Percentiles rank a stretch among this genome's conserved stretches.
These are phyloP conservation scores for Acanthis flammea DNA, from an alignment of 2,797 vertebrate species.

Conservation along the genomic window DNA sequence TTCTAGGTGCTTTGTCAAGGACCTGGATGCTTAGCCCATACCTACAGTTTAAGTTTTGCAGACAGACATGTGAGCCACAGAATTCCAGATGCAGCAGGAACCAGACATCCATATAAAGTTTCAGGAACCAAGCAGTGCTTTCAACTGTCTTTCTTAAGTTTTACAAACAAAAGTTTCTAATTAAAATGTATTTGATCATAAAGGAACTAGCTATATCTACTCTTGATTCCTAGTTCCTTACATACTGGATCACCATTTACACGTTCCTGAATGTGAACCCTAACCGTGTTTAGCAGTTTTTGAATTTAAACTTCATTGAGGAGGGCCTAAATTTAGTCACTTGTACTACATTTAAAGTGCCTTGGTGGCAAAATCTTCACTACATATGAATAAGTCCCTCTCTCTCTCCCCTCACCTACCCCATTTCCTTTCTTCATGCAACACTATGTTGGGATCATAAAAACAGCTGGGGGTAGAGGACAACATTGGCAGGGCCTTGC, in stretches of 20 bases:
- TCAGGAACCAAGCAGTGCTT: neutral
- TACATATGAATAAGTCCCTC: neutral
- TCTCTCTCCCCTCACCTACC: rapidly evolving
- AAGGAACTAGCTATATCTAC: neutral
- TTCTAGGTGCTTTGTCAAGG: neutral
- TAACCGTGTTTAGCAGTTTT: neutral
- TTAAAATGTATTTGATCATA: neutral
- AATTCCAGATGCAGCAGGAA: neutral
- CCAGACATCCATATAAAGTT: neutral
- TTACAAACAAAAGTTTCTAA: neutral
- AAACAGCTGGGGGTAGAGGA: neutral
- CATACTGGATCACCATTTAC: neutral
- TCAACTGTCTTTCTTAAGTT: neutral
- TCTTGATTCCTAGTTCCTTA: neutral
- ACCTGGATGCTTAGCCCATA: neutral
- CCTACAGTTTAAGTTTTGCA: neutral
- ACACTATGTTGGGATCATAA: neutral
- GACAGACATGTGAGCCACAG: neutral
- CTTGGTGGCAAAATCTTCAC: neutral
- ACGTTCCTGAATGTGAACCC: neutral
- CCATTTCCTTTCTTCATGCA: neutral
- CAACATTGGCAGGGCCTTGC: neutral
- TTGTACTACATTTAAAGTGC: neutral
- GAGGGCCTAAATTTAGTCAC: neutral
- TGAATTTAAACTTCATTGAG: rapidly evolving